Conservation (phyloP, 2,113 vertebrate genomes). For the Toxostoma redivivum region DNA sequence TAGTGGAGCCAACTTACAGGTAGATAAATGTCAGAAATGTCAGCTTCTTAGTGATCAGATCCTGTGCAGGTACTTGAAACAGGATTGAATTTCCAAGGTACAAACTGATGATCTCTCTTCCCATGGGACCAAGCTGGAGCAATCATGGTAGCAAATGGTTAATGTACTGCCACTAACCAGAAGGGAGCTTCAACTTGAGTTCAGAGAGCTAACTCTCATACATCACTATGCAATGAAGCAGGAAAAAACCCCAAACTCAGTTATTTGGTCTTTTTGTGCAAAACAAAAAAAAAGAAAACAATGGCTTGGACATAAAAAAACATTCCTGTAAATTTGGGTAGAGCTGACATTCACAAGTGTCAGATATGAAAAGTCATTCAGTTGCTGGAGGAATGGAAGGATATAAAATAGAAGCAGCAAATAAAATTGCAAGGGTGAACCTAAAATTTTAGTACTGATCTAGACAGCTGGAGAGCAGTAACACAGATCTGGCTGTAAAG, state of each 20-base stretch:
- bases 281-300: not conserved
- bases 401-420: not conserved
- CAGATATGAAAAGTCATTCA: not conserved
- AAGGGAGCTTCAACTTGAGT: not conserved
- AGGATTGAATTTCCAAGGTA: not conserved
- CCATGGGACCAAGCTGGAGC: not conserved
- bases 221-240: not conserved
- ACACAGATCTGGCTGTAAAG: not conserved
- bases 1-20: not conserved
- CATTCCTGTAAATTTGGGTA: not conserved
- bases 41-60: not conserved
- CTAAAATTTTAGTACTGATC: not conserved
- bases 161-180: not conserved
- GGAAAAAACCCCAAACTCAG: fast-evolving
- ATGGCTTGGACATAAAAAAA: not conserved
- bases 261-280: not conserved
- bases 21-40: not conserved
- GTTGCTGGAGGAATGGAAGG: not conserved
- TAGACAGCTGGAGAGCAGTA: not conserved
- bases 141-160: not conserved
- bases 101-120: not conserved
- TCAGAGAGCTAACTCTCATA: not conserved
- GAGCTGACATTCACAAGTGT: not conserved
- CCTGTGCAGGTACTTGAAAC: not conserved
- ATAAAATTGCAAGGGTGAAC: not conserved